These are phyloP conservation scores for Halesus radiatus DNA, from an alignment of 1,140 invertebrate species.

Conservation along the genomic window DNA sequence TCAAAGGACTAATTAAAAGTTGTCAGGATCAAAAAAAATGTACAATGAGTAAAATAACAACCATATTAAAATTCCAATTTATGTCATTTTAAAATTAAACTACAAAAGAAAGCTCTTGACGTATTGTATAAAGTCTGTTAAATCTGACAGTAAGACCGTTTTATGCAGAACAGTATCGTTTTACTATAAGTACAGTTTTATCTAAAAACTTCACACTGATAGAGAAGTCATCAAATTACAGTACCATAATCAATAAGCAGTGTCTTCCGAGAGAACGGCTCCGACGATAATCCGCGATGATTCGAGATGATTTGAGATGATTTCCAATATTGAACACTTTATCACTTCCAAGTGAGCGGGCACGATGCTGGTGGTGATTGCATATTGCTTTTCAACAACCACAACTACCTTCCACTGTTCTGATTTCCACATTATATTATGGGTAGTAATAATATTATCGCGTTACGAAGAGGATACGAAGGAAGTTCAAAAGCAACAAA, in stretches of 20 bases:
- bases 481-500: background rate
- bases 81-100: no score
- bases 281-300: background rate
- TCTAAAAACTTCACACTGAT: no score
- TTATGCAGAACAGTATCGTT: background rate
- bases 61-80: no score
- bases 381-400: constrained; percentile 53
- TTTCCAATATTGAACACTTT: constrained; percentile 47
- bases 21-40: no score
- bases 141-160: background rate
- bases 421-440: background rate
- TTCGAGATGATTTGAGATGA: constrained; percentile 27
- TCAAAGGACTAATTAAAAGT: no score
- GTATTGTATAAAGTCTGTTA: no score
- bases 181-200: no score
- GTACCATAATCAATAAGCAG: background rate
- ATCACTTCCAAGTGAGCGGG: constrained; percentile 30
- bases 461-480: background rate
- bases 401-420: constrained; percentile 24
- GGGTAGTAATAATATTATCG: background rate
- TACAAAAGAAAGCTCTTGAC: no score
- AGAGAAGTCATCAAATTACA: background rate
- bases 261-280: background rate
- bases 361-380: constrained; percentile 38
- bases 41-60: no score